Base-by-base conservation (phyloP, 2,113 vertebrate species). In the Siniperca chuatsi region DNA sequence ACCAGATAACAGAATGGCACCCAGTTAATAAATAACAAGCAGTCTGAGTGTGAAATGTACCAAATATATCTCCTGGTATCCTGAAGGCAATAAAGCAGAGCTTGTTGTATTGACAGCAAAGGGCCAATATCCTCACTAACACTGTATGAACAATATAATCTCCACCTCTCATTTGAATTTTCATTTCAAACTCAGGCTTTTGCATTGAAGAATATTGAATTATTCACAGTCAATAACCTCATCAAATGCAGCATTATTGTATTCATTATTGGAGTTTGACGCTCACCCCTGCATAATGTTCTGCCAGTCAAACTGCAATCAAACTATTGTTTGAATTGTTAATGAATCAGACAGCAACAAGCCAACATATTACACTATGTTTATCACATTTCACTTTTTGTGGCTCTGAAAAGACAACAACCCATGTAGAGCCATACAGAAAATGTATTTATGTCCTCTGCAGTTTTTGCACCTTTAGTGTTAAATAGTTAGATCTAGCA, bases 161-260 rank as follows among this genome's bases (percentile, higher is more conserved):
- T 50, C 29, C 37, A 52, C 8, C 13, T 60, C 88, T 89, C 71
- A 88, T 89, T 92, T 81, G 75, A 87, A 88, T 84, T 92, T 89
- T 81, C 65, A 91, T 90, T 86, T 86, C 79, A 74, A 87, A 83
- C 54, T 13, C 37, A 77, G 65, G 58, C 70, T 69, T 55, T 35
- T 54, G 52, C 66, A 71, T 55, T 23, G 46, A 71, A 48, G 40
- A 64, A 75, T 76, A 62, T 72, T 84, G 54, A 73, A 83, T 90
- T 82, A 80, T 90, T 91, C 75, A 73, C 75, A 74, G 73, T 77
- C 62, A 78, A 54, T 81, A 76, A 72, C 74, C 40, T 81, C 85
- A 83, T 90, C 76, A 76, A 66, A 82, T 69, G 40, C 44, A 72
- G 74, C 37, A 75, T 85, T 81, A 62, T 9, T 71, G 61, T 55